A percentile compares a stretch with the other conserved stretches of the same genome.
These are phyloP conservation scores for Agrilus cyanescens DNA, from an alignment of 2,888 invertebrate genomes.

Conservation along the genomic window DNA sequence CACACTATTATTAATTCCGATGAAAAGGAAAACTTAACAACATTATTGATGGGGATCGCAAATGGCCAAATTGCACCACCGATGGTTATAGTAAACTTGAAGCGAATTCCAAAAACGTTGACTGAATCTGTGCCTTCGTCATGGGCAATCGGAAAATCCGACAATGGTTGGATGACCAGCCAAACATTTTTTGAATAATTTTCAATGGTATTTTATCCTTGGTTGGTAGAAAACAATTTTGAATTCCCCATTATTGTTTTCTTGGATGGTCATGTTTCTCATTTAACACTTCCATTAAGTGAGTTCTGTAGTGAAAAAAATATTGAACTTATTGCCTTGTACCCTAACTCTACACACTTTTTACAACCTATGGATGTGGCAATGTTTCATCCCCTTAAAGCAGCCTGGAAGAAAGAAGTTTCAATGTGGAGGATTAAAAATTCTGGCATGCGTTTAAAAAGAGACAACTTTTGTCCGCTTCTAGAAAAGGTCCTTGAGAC, in stretches of 20 bases:
- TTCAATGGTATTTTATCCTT: constrained; percentile 4
- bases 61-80: background rate
- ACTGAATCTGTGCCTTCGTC: background rate
- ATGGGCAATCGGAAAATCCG: no score
- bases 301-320: constrained; percentile 9
- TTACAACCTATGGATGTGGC: constrained; percentile 13
- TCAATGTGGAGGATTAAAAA: no score
- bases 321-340: constrained; percentile 12
- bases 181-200: no score
- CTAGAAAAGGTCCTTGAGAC: no score
- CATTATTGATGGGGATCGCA: constrained; percentile 20
- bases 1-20: constrained; percentile 13
- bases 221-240: constrained; percentile 1
- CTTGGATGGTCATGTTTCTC: constrained; percentile 2
- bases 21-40: constrained; percentile 18
- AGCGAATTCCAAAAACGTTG: background rate
- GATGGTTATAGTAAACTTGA: background rate
- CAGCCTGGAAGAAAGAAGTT: constrained; percentile 15
- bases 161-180: no score
- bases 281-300: constrained; percentile 2
- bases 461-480: no score
- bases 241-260: constrained; percentile 1
- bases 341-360: constrained; percentile 13
- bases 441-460: no score
- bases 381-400: constrained; percentile 10